Percentiles rank a stretch among this genome's conserved stretches.
phyloP scores from a whole-genome alignment of 1,140 invertebrate species.

The Pseudomyrmex gracilis region DNA sequence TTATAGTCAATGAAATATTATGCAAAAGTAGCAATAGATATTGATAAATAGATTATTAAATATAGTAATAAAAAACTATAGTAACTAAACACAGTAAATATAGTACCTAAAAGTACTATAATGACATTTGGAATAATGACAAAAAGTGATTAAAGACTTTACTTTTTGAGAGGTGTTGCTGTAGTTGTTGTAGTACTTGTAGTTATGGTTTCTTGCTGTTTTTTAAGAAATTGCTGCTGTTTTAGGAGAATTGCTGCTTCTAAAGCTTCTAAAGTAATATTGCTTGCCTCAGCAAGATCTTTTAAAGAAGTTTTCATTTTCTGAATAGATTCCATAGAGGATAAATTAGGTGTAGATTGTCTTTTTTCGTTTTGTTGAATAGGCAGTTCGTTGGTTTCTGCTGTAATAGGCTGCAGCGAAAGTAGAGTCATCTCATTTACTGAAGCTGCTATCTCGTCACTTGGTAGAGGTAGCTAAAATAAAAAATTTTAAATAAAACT shows the following conservation, averaged over 20 bases:
- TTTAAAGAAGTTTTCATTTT: conserved; percentile 86
- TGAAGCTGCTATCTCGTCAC: conserved; percentile 77
- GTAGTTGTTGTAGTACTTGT: conserved; percentile 81
- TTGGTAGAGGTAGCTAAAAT: conserved; percentile 78
- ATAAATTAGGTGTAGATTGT: conserved; percentile 72
- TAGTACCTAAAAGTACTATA: no score
- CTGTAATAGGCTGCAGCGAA: conserved; percentile 75
- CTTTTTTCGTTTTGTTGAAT: conserved; percentile 78
- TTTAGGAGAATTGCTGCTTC: conserved; percentile 89
- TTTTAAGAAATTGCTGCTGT: conserved; percentile 89
- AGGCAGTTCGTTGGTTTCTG: conserved; percentile 66
- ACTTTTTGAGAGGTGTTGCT: conserved; percentile 76
- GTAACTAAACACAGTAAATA: no score
- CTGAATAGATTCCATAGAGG: conserved; percentile 82
- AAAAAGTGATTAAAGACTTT: not conserved
- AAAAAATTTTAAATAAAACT: not conserved
- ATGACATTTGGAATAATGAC: no score
- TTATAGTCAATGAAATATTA: no score
- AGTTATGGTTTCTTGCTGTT: conserved; percentile 84
- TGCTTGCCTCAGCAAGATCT: conserved; percentile 88
- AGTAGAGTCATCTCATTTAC: conserved; percentile 80
- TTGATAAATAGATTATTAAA: no score
- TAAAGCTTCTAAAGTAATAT: conserved; percentile 90
- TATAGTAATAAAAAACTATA: no score
- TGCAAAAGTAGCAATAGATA: no score